These are phyloP conservation scores for Nerophis ophidion DNA, from an alignment of 2,113 vertebrate genomes.

Conservation along the genomic window DNA sequence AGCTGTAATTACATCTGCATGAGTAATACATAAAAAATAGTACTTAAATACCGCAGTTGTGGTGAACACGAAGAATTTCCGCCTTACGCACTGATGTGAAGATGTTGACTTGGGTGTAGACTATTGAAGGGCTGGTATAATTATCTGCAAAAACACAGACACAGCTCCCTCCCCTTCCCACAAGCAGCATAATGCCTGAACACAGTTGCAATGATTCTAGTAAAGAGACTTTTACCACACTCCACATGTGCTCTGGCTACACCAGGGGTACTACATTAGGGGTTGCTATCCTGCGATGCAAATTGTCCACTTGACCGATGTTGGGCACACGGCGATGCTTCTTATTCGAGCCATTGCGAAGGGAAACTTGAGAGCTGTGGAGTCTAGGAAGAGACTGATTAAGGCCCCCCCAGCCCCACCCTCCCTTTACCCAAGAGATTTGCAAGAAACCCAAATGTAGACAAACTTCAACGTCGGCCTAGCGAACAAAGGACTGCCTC, in stretches of 20 bases:
- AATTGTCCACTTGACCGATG: constrained; percentile 56
- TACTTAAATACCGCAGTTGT: constrained; percentile 63
- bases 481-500: constrained; percentile 58
- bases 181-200: constrained; percentile 40
- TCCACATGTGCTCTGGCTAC: constrained; percentile 50
- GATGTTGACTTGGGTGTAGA: constrained; percentile 44
- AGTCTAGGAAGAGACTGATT: constrained; percentile 74
- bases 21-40: constrained; percentile 38
- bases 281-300: constrained; percentile 49
- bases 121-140: constrained; percentile 50
- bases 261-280: constrained; percentile 49
- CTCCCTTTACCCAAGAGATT: constrained; percentile 9
- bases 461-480: constrained; percentile 63
- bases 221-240: constrained; percentile 62
- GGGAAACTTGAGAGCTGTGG: constrained; percentile 65
- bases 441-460: not conserved
- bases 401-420: constrained; percentile 48
- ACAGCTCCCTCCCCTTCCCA: constrained; percentile 58
- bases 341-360: constrained; percentile 54
- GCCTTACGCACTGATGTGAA: constrained; percentile 46
- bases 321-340: constrained; percentile 36
- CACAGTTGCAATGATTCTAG: constrained; percentile 47
- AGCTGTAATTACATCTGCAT: constrained; percentile 28
- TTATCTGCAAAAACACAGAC: constrained; percentile 76
- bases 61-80: constrained; percentile 55